A percentile compares a stretch with the other conserved stretches of the same genome.
These are phyloP conservation scores for Drosophila pseudoananassae DNA, from an alignment of 1,140 invertebrate genomes.

Conservation along the genomic window DNA sequence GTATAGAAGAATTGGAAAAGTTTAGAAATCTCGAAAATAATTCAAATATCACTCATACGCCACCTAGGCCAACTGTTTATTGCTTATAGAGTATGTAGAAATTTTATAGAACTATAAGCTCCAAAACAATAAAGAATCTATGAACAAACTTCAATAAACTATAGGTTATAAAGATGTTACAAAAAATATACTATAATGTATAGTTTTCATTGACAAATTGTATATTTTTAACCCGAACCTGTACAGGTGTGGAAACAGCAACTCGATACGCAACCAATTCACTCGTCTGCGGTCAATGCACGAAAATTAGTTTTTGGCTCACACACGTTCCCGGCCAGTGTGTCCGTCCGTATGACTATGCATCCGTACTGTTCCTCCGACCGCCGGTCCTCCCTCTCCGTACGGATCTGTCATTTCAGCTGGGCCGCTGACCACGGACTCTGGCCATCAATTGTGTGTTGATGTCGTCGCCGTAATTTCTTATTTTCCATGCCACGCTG, in stretches of 20 bases:
- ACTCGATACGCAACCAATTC: slow-evolving; percentile 44
- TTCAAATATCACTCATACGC: neutral
- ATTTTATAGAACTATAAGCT: neutral
- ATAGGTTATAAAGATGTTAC: neutral
- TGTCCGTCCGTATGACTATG: neutral
- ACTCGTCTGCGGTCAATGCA: slow-evolving; percentile 35
- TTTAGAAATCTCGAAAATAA: neutral
- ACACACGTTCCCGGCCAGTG: slow-evolving; percentile 10
- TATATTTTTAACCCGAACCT: neutral
- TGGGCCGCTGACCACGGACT: slow-evolving; percentile 13
- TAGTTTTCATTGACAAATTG: neutral
- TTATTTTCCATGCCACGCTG: slow-evolving; percentile 63
- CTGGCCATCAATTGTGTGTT: slow-evolving; percentile 43
- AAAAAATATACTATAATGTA: neutral
- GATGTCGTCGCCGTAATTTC: slow-evolving; percentile 61
- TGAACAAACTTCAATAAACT: too few species aligned
- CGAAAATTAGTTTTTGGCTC: slow-evolving; percentile 48
- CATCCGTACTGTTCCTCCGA: slow-evolving; percentile 4
- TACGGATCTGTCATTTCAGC: slow-evolving; percentile 37
- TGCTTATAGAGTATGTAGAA: neutral
- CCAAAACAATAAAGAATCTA: too few species aligned
- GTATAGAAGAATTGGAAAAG: too few species aligned
- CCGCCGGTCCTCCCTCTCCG: neutral
- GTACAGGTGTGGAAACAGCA: neutral
- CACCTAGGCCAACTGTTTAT: neutral